A percentile compares a stretch with the other conserved stretches of the same genome.
Conservation (phyloP, 1,140 invertebrate genomes). For the Teleogryllus occipitalis region DNA sequence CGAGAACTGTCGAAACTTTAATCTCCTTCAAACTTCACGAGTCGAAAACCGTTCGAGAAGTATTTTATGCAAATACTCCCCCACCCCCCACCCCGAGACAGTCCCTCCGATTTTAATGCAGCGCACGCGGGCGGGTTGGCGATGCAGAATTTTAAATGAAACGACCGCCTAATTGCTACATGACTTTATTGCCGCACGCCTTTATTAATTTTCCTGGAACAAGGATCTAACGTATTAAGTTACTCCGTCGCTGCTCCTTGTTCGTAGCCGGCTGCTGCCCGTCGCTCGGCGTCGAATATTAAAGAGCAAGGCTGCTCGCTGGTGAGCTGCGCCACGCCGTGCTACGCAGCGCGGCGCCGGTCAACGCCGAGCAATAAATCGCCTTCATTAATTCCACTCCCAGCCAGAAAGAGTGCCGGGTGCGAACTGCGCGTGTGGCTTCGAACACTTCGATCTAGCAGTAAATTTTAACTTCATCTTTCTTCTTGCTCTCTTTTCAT, state of each 20-base stretch:
- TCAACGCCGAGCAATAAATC: not conserved
- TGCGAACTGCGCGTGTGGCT: too few species aligned
- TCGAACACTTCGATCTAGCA: too few species aligned
- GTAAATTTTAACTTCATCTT: too few species aligned
- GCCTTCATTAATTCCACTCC: not conserved
- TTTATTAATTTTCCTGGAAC: not conserved
- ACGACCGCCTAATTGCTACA: not conserved
- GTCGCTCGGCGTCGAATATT: not conserved
- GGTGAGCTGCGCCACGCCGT: too few species aligned
- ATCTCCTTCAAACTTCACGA: too few species aligned
- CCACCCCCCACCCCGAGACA: not conserved
- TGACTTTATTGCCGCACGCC: not conserved
- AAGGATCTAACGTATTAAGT: slow-evolving; percentile 1
- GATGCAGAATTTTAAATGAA: slow-evolving; percentile 1
- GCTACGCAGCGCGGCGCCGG: too few species aligned
- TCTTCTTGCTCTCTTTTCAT: too few species aligned
- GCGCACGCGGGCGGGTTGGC: not conserved
- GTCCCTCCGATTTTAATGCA: not conserved
- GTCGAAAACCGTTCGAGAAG: not conserved
- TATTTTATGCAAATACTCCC: not conserved
- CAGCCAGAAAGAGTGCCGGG: not conserved
- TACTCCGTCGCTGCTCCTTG: not conserved
- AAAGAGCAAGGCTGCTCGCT: not conserved
- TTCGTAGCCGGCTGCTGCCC: not conserved
- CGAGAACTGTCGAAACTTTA: too few species aligned